A percentile compares a stretch with the other conserved stretches of the same genome.
phyloP scores from a whole-genome alignment of 2,888 invertebrate genomes.

The Julus scandinavius region DNA sequence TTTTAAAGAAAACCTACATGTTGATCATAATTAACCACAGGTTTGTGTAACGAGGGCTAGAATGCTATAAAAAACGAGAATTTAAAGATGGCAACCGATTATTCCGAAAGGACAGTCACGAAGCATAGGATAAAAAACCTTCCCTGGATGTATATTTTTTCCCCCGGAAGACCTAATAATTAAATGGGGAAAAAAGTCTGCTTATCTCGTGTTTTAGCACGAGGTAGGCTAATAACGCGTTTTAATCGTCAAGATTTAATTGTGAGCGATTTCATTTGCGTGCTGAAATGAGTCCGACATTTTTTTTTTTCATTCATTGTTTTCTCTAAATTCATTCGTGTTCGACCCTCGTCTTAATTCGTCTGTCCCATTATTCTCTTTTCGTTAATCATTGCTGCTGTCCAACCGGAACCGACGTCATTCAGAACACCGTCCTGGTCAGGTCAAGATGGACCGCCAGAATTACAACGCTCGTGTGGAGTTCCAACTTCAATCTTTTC shows the following conservation, averaged over 20 bases:
- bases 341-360: slow-evolving; percentile 9
- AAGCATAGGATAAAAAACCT: too few relatives aligned
- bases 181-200: not conserved
- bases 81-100: not conserved
- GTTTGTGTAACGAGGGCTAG: too few relatives aligned
- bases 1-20: too few relatives aligned
- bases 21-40: too few relatives aligned
- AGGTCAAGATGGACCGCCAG: not conserved
- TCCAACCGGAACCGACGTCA: slow-evolving; percentile 9
- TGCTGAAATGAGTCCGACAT: slow-evolving; percentile 17
- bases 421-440: not conserved
- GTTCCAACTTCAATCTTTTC: not conserved
- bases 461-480: too few relatives aligned
- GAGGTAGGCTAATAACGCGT: slow-evolving; percentile 28
- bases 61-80: not conserved
- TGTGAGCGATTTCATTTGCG: slow-evolving; percentile 7
- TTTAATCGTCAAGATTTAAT: not conserved
- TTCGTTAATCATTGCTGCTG: not conserved
- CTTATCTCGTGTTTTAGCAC: slow-evolving; percentile 8
- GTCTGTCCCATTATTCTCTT: slow-evolving; percentile 20
- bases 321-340: not conserved
- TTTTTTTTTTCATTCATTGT: not conserved
- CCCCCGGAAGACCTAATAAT: not conserved
- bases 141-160: not conserved
- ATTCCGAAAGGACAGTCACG: not conserved